A percentile compares a stretch with the other conserved stretches of the same genome.
These are phyloP conservation scores for Bos taurus DNA, from an alignment of 2,113 vertebrate species.

Conservation along the genomic window DNA sequence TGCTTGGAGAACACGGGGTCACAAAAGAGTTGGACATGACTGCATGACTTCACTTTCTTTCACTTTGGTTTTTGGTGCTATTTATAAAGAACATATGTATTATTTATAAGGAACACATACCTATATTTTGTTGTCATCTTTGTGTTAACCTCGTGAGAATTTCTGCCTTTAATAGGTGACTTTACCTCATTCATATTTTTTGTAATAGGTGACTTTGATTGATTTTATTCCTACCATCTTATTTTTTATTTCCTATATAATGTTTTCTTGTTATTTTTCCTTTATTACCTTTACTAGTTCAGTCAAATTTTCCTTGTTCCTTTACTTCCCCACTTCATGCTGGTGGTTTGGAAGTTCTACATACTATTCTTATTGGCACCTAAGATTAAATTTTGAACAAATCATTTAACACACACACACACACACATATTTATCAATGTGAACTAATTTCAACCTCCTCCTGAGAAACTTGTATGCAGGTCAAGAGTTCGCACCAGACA, in stretches of 20 bases:
- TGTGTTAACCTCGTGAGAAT: neutral
- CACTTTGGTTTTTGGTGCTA: neutral
- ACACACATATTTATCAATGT: neutral
- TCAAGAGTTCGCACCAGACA: neutral
- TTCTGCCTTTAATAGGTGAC: neutral
- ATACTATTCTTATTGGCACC: neutral
- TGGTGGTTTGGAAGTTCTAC: neutral
- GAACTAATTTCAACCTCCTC: neutral
- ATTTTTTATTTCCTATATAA: neutral
- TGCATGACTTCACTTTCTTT: too few relatives aligned
- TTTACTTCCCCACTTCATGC: neutral
- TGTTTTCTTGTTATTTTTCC: neutral
- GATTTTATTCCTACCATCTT: neutral
- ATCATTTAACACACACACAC: neutral
- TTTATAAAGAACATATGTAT: neutral
- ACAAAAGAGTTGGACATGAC: too few relatives aligned
- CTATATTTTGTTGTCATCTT: neutral
- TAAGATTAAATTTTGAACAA: slow-evolving; percentile 7
- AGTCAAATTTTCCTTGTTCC: neutral
- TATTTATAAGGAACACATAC: neutral
- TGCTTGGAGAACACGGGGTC: too few relatives aligned
- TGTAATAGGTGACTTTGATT: neutral
- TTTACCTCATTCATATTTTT: neutral
- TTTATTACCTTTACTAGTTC: neutral
- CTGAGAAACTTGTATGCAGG: neutral